A percentile compares a stretch with the other conserved stretches of the same genome.
These are phyloP conservation scores for Sylvia atricapilla DNA, from an alignment of 2,113 vertebrate species.

Conservation along the genomic window DNA sequence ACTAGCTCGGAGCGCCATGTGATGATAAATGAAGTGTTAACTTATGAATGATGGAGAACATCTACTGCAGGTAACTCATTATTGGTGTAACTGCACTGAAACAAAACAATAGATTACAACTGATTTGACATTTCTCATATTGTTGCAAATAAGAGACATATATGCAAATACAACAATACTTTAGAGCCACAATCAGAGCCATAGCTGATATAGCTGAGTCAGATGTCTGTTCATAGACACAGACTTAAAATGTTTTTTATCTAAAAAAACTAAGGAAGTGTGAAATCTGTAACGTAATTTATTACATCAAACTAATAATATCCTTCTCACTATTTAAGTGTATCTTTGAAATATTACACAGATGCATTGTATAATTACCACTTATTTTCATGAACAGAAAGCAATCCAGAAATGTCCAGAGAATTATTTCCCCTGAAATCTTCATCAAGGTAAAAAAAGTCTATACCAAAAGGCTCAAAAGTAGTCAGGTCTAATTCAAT, in stretches of 20 bases:
- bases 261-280: neutral
- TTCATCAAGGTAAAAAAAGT: neutral
- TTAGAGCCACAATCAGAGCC: neutral
- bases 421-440: neutral
- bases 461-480: neutral
- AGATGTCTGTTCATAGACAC: neutral
- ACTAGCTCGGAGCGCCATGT: neutral
- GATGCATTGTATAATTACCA: neutral
- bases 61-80: neutral
- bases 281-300: neutral
- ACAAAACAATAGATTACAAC: neutral
- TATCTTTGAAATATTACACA: neutral
- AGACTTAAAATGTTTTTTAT: neutral
- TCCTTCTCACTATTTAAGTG: neutral
- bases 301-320: neutral
- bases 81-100: neutral
- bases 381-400: neutral
- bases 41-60: neutral
- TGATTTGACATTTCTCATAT: neutral
- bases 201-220: neutral
- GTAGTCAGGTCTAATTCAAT: neutral
- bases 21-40: neutral
- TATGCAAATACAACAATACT: neutral
- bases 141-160: neutral
- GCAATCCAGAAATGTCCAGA: neutral